Conservation (phyloP, 2,888 invertebrate genomes). For the Pseudanteris insignis region DNA sequence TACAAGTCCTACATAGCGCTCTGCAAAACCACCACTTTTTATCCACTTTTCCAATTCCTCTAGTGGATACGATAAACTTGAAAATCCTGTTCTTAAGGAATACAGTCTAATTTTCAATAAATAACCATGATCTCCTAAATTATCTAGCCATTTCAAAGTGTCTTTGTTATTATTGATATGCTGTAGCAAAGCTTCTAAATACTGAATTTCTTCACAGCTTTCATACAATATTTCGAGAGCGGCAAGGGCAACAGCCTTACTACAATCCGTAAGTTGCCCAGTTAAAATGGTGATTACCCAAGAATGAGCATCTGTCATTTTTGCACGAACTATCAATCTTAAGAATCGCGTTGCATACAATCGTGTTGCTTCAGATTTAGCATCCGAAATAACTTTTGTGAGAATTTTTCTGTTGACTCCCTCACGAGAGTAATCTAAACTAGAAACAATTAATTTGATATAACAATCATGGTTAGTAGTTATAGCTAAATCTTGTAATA, state of each 20-base stretch:
- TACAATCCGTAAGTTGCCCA: slow-evolving; percentile 85
- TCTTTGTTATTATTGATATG: slow-evolving; percentile 51
- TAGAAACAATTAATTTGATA: slow-evolving; percentile 91
- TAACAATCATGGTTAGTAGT: slow-evolving; percentile 90
- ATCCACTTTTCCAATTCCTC: slow-evolving; percentile 64
- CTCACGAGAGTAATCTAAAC: slow-evolving; percentile 85
- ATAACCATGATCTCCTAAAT: slow-evolving; percentile 70
- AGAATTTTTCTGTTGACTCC: slow-evolving; percentile 76
- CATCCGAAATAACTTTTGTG: slow-evolving; percentile 69
- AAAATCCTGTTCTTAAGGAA: slow-evolving; percentile 68
- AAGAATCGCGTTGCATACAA: slow-evolving; percentile 93
- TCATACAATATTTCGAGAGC: slow-evolving; percentile 89
- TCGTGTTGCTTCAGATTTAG: slow-evolving; percentile 69
- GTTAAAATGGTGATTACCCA: slow-evolving; percentile 91
- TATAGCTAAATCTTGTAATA: slow-evolving; percentile 79
- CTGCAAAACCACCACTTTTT: slow-evolving; percentile 58
- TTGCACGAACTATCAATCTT: slow-evolving; percentile 83
- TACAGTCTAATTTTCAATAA: slow-evolving; percentile 69
- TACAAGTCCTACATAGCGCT: slow-evolving; percentile 83
- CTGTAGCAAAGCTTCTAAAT: slow-evolving; percentile 55
- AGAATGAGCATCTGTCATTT: slow-evolving; percentile 76
- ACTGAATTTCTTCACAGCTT: slow-evolving; percentile 81
- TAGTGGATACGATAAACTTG: slow-evolving; percentile 62
- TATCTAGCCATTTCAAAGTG: slow-evolving; percentile 66
- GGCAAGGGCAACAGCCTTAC: slow-evolving; percentile 80